A percentile compares a stretch with the other conserved stretches of the same genome.
Evolutionary conservation across 1,140 invertebrate species (phyloP).

Genomic region (Acromyrmex echinatior): DNA sequence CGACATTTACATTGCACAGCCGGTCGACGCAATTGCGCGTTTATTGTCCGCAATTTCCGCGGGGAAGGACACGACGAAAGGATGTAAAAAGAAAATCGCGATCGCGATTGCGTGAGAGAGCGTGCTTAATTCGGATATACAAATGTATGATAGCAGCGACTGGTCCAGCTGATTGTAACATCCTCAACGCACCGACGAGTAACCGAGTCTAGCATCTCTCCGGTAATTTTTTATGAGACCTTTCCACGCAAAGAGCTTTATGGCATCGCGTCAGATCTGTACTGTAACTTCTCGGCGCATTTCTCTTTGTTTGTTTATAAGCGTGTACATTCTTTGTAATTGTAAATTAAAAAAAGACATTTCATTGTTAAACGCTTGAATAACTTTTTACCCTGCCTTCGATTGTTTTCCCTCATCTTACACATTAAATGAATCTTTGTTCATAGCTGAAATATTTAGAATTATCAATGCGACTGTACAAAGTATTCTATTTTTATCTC

Average conservation of each 20-base stretch:
- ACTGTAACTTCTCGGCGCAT: conserved; percentile 72
- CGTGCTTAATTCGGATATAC: conserved; percentile 25
- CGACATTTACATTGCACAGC: conserved; percentile 29
- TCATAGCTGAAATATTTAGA: neutral
- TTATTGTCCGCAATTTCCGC: conserved; percentile 22
- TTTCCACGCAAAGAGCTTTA: conserved; percentile 69
- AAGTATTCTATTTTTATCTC: neutral
- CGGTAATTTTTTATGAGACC: conserved; percentile 69
- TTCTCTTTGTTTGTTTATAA: conserved; percentile 77
- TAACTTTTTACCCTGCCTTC: conserved; percentile 22
- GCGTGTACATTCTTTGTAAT: conserved; percentile 79
- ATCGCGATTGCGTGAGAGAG: conserved; percentile 14
- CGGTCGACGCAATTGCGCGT: conserved; percentile 18
- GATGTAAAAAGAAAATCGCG: conserved; percentile 16
- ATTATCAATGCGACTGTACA: neutral
- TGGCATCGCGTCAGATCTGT: conserved; percentile 65
- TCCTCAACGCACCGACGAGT: conserved; percentile 22
- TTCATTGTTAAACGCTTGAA: conserved; percentile 74
- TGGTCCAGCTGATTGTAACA: conserved; percentile 43
- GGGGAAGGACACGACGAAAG: neutral
- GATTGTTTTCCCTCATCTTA: neutral
- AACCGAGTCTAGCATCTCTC: conserved; percentile 50
- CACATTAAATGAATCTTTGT: neutral
- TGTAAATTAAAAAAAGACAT: conserved; percentile 77
- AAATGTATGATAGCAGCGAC: neutral